These are phyloP conservation scores for Macrosiphum euphorbiae DNA, from an alignment of 2,888 invertebrate genomes.

Conservation along the genomic window DNA sequence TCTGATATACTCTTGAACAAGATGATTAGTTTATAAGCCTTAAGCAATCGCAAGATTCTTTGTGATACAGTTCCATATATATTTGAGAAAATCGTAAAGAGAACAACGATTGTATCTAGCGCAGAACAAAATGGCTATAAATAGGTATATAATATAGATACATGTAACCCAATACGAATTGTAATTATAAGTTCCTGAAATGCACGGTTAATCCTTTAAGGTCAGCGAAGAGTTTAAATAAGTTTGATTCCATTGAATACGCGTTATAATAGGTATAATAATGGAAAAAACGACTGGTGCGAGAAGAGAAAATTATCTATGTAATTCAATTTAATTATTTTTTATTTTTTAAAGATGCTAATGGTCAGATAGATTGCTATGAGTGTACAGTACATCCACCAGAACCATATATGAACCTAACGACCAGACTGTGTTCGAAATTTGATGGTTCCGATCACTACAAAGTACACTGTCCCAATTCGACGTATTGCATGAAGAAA, in stretches of 20 bases:
- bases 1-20: not conserved
- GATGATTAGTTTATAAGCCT: not conserved
- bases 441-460: constrained; percentile 81
- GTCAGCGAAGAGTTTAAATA: not conserved
- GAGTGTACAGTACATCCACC: constrained; percentile 79
- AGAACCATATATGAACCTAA: constrained; percentile 75
- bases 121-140: not conserved
- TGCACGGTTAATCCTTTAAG: not conserved
- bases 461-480: constrained; percentile 82
- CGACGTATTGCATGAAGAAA: constrained; percentile 87
- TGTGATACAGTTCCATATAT: not conserved
- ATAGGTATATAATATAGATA: not conserved
- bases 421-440: constrained; percentile 80
- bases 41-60: not conserved
- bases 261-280: not conserved
- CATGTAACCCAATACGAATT: not conserved
- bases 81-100: not conserved
- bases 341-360: constrained; percentile 65
- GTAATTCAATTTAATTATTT: not conserved
- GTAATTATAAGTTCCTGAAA: not conserved
- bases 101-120: not conserved
- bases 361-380: constrained; percentile 78
- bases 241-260: not conserved
- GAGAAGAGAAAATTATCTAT: not conserved
- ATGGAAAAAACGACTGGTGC: not conserved